A percentile compares a stretch with the other conserved stretches of the same genome.
These are phyloP conservation scores for Drosophila neocordata DNA, from an alignment of 1,140 invertebrate species.

Conservation along the genomic window DNA sequence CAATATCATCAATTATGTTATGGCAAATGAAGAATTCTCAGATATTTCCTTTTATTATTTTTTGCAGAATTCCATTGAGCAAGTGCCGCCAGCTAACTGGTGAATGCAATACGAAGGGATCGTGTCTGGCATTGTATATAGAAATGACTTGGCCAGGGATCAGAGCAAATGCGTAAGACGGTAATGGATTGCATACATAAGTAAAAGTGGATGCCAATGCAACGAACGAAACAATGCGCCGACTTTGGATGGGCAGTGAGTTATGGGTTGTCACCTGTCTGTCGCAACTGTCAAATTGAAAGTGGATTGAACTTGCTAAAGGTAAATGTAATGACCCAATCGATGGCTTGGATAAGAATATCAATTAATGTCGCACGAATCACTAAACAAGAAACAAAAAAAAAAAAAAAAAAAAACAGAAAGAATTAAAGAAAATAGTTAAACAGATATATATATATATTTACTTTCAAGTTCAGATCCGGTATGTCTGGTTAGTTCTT, in stretches of 20 bases:
- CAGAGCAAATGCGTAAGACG: constrained; percentile 41
- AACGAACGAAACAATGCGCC: constrained; percentile 49
- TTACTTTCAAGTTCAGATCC: constrained; percentile 38
- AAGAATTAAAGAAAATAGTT: not conserved
- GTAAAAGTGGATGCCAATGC: constrained; percentile 58
- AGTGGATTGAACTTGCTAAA: constrained; percentile 72
- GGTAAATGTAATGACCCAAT: constrained; percentile 43
- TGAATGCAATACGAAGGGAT: constrained; percentile 41
- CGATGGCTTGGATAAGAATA: constrained; percentile 80
- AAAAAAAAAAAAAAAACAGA: not conserved
- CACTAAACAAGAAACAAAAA: constrained; percentile 1
- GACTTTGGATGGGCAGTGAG: constrained; percentile 49
- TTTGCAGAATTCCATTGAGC: constrained; percentile 55
- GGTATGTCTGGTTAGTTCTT: constrained; percentile 18
- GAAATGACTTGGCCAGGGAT: constrained; percentile 22
- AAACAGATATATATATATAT: not conserved
- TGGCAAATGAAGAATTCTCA: constrained; percentile 30
- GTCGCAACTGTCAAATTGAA: constrained; percentile 82
- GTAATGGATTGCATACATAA: constrained; percentile 62
- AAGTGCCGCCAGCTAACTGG: constrained; percentile 45
- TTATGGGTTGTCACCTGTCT: constrained; percentile 83
- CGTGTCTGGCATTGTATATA: constrained; percentile 63
- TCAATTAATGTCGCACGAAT: constrained; percentile 75
- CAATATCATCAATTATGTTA: constrained; percentile 83
- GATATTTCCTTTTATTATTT: constrained; percentile 37